phyloP scores from a whole-genome alignment of 2,888 invertebrate species.

The Bruchidius siliquastri region DNA sequence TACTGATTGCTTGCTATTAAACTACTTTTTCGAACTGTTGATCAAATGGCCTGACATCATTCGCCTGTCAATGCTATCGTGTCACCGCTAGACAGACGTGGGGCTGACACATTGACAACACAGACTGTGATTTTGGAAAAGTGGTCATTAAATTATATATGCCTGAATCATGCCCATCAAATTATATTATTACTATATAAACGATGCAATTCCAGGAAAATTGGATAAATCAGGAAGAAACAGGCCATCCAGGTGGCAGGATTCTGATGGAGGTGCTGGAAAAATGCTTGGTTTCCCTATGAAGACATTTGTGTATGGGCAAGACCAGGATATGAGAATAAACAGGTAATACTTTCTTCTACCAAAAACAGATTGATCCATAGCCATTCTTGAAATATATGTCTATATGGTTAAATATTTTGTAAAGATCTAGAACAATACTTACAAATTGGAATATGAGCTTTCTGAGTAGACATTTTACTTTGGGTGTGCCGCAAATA shows the following conservation, averaged over 20 bases:
- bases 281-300: slow-evolving; percentile 26
- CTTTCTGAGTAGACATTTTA: too few species aligned
- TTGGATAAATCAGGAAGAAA: slow-evolving; percentile 33
- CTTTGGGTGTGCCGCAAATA: too few species aligned
- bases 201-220: slow-evolving; percentile 10
- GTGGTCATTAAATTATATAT: not conserved
- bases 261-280: slow-evolving; percentile 32
- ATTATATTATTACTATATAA: not conserved
- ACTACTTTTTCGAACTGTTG: not conserved
- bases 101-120: not conserved
- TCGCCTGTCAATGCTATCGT: not conserved
- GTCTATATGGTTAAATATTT: too few species aligned
- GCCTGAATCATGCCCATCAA: not conserved
- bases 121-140: not conserved
- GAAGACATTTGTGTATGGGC: slow-evolving; percentile 35
- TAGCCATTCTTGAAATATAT: too few species aligned
- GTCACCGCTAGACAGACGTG: not conserved
- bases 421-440: too few species aligned
- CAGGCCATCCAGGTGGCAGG: slow-evolving; percentile 45
- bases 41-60: not conserved
- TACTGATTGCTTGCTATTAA: not conserved
- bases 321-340: slow-evolving; percentile 47
- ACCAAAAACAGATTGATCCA: not conserved
- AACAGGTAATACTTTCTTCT: slow-evolving; percentile 27
- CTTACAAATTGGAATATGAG: too few species aligned